Base-by-base conservation (phyloP, 2,797 vertebrate genomes). In the Falco biarmicus region DNA sequence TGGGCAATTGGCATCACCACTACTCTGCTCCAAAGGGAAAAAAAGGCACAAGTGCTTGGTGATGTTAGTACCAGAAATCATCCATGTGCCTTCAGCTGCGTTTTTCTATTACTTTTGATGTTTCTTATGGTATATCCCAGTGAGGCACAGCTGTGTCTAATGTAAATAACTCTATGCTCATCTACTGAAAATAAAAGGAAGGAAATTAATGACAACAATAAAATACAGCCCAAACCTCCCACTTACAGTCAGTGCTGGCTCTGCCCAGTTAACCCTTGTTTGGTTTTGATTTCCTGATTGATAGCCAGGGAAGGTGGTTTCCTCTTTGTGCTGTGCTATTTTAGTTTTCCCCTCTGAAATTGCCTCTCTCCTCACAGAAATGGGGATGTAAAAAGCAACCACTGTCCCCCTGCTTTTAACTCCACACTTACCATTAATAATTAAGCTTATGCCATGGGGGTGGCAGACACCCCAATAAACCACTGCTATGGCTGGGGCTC, bases 131-230 rank as follows among this genome's bases (percentile, higher is more conserved):
- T 81, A 7, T 25, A 82, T 54, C 45, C 92, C 43, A n/a, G 82
- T 61, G 64, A 18, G 54, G 41, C 86, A 85, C 78, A 80, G 79
- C 85, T 91, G 84, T 45, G 43, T 29, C 81, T 87, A 75, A 71
- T 78, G 81, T 92, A 95, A 95, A 90, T 83, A 95, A 85, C 59
- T 79, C 70, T 54, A 56, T 73, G 37, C 43, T 95, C 68, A 26
- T 87, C 88, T 90, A 57, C 71, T 87, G 93, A 96, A 94, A 93
- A 92, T 92, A 92, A 96, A 96, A 95, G 93, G 84, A 93, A 96
- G 87, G 89, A 97, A 96, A 96, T 75, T 73, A 96, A 96, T 87
- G 69, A 78, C 90, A 94, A 93, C 63, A 93, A 90, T 85, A 92
- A 95, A 95, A 94, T 56, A 89, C 65, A 95, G 50, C 43, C n/a